A percentile compares a stretch with the other conserved stretches of the same genome.
Evolutionary conservation across 2,797 vertebrate genomes (phyloP).

Genomic region (Dendrocincla tyrannina): DNA sequence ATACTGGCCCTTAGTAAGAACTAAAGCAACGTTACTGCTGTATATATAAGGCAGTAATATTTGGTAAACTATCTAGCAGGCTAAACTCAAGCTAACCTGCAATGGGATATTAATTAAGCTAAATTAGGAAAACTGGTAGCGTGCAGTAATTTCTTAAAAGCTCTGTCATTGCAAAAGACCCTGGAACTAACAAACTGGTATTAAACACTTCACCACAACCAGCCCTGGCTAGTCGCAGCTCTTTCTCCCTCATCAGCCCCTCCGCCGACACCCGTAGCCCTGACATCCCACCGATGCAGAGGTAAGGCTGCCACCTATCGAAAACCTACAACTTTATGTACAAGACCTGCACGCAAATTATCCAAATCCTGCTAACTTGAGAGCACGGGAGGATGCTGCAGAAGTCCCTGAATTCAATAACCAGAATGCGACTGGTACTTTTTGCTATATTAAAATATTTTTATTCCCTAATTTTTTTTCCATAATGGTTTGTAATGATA

Average conservation of each 20-base stretch:
- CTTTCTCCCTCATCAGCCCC: neutral
- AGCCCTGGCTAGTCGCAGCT: neutral
- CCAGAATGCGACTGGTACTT: neutral
- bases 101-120: neutral
- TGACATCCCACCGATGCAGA: neutral
- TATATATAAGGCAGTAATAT: neutral
- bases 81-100: neutral
- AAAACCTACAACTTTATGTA: neutral
- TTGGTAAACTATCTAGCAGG: neutral
- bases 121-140: neutral
- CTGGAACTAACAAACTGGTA: neutral
- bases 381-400: neutral
- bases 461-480: neutral
- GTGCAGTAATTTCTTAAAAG: neutral
- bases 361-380: neutral
- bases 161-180: neutral
- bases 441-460: neutral
- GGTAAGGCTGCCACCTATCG: slow-evolving; percentile 4
- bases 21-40: neutral
- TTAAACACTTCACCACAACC: neutral
- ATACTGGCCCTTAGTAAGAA: neutral
- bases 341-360: neutral
- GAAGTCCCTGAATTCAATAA: neutral
- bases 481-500: neutral
- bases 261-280: neutral